A percentile compares a stretch with the other conserved stretches of the same genome.
phyloP scores from a whole-genome alignment of 2,888 invertebrate species.

The Antheraea yamamai region DNA sequence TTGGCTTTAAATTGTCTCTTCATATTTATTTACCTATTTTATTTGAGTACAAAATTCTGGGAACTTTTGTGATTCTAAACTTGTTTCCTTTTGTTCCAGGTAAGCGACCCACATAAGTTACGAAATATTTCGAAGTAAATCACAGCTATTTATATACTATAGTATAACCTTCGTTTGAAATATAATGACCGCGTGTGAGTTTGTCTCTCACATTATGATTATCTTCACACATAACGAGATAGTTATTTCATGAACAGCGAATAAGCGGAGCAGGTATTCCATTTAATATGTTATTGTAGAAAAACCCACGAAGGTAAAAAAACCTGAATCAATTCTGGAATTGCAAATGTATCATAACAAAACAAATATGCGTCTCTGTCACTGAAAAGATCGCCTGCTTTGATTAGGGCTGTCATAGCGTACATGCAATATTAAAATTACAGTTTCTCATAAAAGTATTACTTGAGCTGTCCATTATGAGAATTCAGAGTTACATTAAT shows the following conservation, averaged over 20 bases:
- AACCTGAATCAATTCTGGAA: background rate
- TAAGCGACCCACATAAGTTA: constrained; percentile 5
- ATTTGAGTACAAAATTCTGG: background rate
- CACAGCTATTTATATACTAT: background rate
- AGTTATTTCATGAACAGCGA: background rate
- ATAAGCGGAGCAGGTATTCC: background rate
- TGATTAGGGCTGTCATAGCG: constrained; percentile 1
- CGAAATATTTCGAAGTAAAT: background rate
- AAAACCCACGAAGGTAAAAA: background rate
- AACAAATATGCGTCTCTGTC: background rate
- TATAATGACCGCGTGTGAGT: too few relatives aligned
- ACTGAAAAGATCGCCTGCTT: background rate
- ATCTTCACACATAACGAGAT: background rate
- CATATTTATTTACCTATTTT: background rate
- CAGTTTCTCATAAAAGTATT: background rate
- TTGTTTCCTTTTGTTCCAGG: constrained; percentile 8
- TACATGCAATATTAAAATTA: background rate
- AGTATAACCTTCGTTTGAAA: too few relatives aligned
- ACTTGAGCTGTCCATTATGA: background rate
- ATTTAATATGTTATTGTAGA: background rate
- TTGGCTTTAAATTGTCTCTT: too few relatives aligned
- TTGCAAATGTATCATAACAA: background rate
- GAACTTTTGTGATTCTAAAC: background rate
- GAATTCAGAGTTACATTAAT: background rate
- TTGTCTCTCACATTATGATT: background rate